Evolutionary conservation across 2,113 vertebrate species (phyloP), one percentile per base, ranked within the genome.

Genomic region (Nycticryphes semicollaris): DNA sequence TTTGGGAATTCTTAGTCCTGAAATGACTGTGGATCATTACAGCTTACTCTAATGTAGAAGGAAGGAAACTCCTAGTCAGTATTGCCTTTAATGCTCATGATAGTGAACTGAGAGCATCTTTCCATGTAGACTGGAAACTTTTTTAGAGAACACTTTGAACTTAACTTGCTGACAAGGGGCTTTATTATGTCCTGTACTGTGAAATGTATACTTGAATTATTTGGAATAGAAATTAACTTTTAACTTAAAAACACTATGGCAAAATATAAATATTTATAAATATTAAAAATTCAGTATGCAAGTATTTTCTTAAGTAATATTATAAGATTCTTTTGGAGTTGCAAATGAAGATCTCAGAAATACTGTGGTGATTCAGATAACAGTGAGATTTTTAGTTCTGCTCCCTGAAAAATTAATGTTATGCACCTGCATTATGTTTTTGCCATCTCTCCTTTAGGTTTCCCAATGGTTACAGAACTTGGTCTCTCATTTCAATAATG

Each of bases 71-170:
- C 24, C 41, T 87, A 94, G 57, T n/a, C 25, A 56, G 24, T 48
- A n/a, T 7, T 92, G 18, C 17, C 45, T 8, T 84, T 84, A 51
- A 83, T 56, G 41, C 53, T 97, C 12, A 14, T 66, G 50, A 86
- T 69, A 89, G 76, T 59, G 37, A 93, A 82, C 54, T 77, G 9
- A 78, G 47, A 96, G 78, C 82, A 87, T 37, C 57, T 95, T 94
- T 89, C 64, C 30, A 27, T 54, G 37, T 35, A 89, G 60, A 45
- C 5, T 78, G 81, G n/a, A 63, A 95, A 77, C 18, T 93, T 68
- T 94, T 53, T 87, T 92, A 72, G 74, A 48, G 78, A 91, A 41
- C 17, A 57, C 69, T 96, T 74, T 64, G 47, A 95, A 82, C 25
- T 31, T 72, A 47, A 30, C 7, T 43, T 92, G 54, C 14, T 30